These are phyloP conservation scores for Cataglyphis cursor DNA, from an alignment of 2,888 invertebrate species.

Conservation along the genomic window DNA sequence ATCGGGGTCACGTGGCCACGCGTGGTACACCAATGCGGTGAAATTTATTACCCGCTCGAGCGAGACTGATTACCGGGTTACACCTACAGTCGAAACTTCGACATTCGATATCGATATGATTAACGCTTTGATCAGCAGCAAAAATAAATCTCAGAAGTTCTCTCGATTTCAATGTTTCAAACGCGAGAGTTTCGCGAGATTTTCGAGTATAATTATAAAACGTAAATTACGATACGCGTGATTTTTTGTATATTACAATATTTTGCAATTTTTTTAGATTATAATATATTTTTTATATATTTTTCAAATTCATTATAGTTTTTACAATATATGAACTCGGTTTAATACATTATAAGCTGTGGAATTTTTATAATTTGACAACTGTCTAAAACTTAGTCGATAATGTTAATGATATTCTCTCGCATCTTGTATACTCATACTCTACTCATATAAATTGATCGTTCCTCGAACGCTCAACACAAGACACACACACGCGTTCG, in stretches of 20 bases:
- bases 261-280: not conserved
- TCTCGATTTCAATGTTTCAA: slow-evolving; percentile 5
- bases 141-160: slow-evolving; percentile 44
- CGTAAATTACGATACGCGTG: not conserved
- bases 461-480: not conserved
- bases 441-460: slow-evolving; percentile 15
- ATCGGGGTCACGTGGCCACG: slow-evolving; percentile 77
- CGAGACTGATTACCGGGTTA: slow-evolving; percentile 76
- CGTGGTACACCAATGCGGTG: slow-evolving; percentile 71
- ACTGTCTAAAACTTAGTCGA: not conserved
- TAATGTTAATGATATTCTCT: not conserved
- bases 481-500: not conserved
- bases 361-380: not conserved
- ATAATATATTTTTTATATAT: not conserved
- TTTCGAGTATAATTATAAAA: not conserved
- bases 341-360: not conserved
- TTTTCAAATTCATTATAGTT: not conserved
- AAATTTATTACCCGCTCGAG: slow-evolving; percentile 78
- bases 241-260: not conserved
- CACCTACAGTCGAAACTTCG: slow-evolving; percentile 69
- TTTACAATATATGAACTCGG: not conserved
- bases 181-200: slow-evolving; percentile 12
- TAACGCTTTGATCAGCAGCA: slow-evolving; percentile 57
- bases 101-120: slow-evolving; percentile 50
- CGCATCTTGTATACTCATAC: slow-evolving; percentile 1